Conservation (phyloP, 2,888 invertebrate species). For the Hemistola chrysoprasaria region DNA sequence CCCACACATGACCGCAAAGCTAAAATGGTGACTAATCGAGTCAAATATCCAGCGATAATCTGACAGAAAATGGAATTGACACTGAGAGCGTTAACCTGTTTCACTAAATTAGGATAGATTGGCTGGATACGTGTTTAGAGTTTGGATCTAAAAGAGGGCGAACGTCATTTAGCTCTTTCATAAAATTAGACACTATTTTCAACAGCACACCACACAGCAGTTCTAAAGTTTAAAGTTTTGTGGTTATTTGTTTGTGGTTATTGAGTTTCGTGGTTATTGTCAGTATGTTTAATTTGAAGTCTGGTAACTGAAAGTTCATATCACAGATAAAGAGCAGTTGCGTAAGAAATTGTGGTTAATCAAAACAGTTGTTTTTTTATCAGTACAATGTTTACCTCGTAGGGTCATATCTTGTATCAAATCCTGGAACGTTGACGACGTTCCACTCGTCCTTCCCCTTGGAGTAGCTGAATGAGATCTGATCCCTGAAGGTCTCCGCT, state of each 20-base stretch:
- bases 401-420: slow-evolving; percentile 90
- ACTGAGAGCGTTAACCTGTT: not conserved
- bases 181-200: too few species aligned
- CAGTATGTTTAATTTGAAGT: too few species aligned
- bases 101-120: too few species aligned
- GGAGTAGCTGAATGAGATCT: slow-evolving; percentile 94
- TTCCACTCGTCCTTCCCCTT: slow-evolving; percentile 92
- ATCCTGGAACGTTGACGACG: slow-evolving; percentile 92
- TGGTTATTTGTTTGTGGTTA: too few species aligned
- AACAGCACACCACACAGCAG: too few species aligned
- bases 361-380: not conserved
- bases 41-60: slow-evolving; percentile 1
- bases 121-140: too few species aligned
- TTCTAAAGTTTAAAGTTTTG: too few species aligned
- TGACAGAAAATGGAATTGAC: not conserved
- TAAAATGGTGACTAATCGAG: not conserved
- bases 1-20: not conserved
- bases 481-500: slow-evolving; percentile 90
- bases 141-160: too few species aligned
- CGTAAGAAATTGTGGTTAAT: not conserved
- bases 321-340: too few species aligned
- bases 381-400: slow-evolving; percentile 84
- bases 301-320: too few species aligned
- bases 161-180: too few species aligned
- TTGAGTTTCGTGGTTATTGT: too few species aligned